Evolutionary conservation across 2,797 vertebrate species (phyloP).

Genomic region (Thunnus albacares): DNA sequence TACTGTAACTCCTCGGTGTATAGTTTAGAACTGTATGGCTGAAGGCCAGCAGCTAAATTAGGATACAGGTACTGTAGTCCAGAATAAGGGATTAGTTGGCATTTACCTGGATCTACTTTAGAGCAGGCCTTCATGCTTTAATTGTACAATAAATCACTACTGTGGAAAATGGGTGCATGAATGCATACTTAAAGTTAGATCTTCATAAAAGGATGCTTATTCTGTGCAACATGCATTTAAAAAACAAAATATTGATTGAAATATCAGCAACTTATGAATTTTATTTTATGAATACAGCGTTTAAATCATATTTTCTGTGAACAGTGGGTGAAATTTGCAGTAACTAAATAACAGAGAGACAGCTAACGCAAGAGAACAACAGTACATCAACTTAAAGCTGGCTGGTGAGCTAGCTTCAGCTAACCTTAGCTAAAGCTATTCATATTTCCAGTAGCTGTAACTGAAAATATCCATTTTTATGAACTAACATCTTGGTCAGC

Average conservation of each 20-base stretch:
- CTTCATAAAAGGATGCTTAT: not conserved
- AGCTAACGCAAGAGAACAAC: not conserved
- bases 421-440: no score
- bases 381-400: no score
- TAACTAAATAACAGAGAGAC: no score
- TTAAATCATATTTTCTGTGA: no score
- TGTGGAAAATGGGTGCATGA: not conserved
- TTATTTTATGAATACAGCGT: no score
- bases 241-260: no score
- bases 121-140: conserved; percentile 16
- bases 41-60: conserved; percentile 48
- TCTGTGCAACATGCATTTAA: no score
- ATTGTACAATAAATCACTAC: conserved; percentile 18
- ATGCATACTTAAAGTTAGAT: not conserved
- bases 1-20: conserved; percentile 2
- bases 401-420: not conserved
- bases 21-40: conserved; percentile 19
- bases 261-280: not conserved
- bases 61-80: conserved; percentile 2
- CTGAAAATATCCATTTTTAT: no score
- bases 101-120: conserved; percentile 47
- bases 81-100: conserved; percentile 58
- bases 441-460: no score
- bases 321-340: no score
- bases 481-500: no score